Evolutionary conservation across 1,140 invertebrate genomes (phyloP).

Genomic region (Thaumetopoea pityocampa): DNA sequence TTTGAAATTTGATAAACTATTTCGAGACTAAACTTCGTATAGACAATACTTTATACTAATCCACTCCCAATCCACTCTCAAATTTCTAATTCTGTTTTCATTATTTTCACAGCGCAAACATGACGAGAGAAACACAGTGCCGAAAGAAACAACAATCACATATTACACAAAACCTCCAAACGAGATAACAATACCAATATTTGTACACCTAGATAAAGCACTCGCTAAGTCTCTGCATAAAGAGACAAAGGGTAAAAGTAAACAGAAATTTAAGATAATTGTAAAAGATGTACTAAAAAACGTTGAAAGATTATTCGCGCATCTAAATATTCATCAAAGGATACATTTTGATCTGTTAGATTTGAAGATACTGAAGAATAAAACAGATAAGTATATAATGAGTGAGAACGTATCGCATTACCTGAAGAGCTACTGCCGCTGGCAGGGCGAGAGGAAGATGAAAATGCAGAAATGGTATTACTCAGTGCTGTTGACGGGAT

Average conservation of each 20-base stretch:
- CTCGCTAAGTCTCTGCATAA: slow-evolving; percentile 26
- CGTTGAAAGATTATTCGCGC: slow-evolving; percentile 28
- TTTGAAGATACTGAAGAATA: slow-evolving; percentile 34
- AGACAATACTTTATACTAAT: no score
- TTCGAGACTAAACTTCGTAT: no score
- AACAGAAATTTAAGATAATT: slow-evolving; percentile 32
- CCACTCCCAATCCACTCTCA: no score
- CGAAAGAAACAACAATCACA: slow-evolving; percentile 10
- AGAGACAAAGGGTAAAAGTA: slow-evolving; percentile 26
- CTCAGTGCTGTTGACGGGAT: slow-evolving; percentile 46
- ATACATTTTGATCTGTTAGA: slow-evolving; percentile 37
- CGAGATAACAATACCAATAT: slow-evolving; percentile 35
- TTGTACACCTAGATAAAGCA: slow-evolving; percentile 41
- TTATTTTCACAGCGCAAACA: slow-evolving; percentile 5
- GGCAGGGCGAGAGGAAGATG: slow-evolving; percentile 38
- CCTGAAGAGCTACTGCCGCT: slow-evolving; percentile 45
- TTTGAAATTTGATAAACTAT: no score
- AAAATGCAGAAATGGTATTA: slow-evolving; percentile 28
- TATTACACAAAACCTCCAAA: slow-evolving; percentile 22
- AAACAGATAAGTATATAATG: slow-evolving; percentile 17
- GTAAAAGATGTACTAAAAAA: slow-evolving; percentile 29
- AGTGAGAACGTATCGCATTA: slow-evolving; percentile 41
- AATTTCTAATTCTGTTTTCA: no score
- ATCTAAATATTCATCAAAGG: slow-evolving; percentile 33
- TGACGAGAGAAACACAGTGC: neutral